A percentile compares a stretch with the other conserved stretches of the same genome.
Conservation (phyloP, 1,140 invertebrate species). For the Heliconius himera region DNA sequence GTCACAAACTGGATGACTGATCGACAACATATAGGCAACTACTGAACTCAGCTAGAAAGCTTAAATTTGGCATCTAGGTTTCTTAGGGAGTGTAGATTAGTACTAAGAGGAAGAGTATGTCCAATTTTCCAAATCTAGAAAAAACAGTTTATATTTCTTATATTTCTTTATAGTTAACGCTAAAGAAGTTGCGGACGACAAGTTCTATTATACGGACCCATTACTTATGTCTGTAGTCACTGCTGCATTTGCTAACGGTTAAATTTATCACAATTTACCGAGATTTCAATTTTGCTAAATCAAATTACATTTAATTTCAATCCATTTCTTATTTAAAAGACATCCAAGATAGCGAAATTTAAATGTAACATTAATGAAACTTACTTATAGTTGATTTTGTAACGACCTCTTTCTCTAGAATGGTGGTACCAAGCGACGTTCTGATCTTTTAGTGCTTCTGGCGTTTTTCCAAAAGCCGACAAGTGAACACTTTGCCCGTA, state of each 20-base stretch:
- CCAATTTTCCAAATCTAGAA: too few relatives aligned
- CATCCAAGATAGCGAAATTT: background rate
- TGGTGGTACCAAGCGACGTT: conserved; percentile 87
- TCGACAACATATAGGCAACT: too few relatives aligned
- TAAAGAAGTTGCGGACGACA: background rate
- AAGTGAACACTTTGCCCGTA: conserved; percentile 90
- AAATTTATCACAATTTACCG: background rate
- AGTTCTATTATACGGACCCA: background rate
- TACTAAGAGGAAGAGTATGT: too few relatives aligned
- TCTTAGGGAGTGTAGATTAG: too few relatives aligned
- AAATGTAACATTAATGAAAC: conserved; percentile 39
- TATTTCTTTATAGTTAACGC: too few relatives aligned
- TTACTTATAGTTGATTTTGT: conserved; percentile 78
- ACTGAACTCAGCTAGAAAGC: too few relatives aligned
- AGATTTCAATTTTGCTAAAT: background rate
- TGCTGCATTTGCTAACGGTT: background rate
- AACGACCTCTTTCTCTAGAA: conserved; percentile 86
- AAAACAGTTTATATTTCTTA: too few relatives aligned
- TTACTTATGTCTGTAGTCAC: background rate
- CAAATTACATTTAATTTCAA: background rate
- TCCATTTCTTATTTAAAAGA: conserved; percentile 15
- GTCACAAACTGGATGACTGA: too few relatives aligned
- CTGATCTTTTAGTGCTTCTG: conserved; percentile 84
- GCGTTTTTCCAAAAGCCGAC: conserved; percentile 87
- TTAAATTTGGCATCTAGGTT: too few relatives aligned